Base-by-base conservation (phyloP, 2,797 vertebrate species). In the Clarias platycephalus region DNA sequence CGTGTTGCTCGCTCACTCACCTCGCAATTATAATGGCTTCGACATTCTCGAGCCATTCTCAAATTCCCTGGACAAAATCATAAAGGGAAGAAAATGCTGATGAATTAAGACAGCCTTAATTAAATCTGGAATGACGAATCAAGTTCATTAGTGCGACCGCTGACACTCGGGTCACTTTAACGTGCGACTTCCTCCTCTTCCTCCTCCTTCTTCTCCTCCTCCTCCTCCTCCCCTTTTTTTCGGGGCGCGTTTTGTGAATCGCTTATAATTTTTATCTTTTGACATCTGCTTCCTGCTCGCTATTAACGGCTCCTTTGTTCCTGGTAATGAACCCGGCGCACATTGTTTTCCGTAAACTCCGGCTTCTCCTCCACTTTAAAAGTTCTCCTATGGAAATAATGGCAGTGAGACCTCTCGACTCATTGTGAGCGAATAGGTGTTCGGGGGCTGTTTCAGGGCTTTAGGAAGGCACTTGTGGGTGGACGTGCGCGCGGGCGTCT, bases 21-120 rank as follows among this genome's bases (percentile, higher is more conserved):
- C 84, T 83, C 63, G 84, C 85, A 85, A 88, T 89, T 89, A 88
- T 90, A 88, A 84, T 37, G 34, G 76, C 63, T 86, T 76, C 31
- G 77, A 85, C 74, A 58, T 85, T 78, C 81, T 63, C 22, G 74
- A 86, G 87, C 55, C 62, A 12, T 44, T 44, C 70, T 82, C 75
- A 80, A 86, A 85, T 86, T 63, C 85, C 87, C 53, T 9, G 28
- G 71, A 60, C 74, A 28, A 62, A 71, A 77, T 64, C 60, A 63
- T 63, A 81, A 57, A 20, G 58, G 13, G 31, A 15, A 16, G 3
- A 87, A 88, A 67, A 18, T 84, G 85, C 87, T 88, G 88, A 89
- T 90, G 87, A 90, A 86, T 90, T 85, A 87, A 85, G 83, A 89
- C 74, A 75, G 55, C 85, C 68, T 83, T 83, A 89, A 90, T 91